These are phyloP conservation scores for Crocallis elinguaria DNA, from an alignment of 2,888 invertebrate genomes.

Conservation along the genomic window DNA sequence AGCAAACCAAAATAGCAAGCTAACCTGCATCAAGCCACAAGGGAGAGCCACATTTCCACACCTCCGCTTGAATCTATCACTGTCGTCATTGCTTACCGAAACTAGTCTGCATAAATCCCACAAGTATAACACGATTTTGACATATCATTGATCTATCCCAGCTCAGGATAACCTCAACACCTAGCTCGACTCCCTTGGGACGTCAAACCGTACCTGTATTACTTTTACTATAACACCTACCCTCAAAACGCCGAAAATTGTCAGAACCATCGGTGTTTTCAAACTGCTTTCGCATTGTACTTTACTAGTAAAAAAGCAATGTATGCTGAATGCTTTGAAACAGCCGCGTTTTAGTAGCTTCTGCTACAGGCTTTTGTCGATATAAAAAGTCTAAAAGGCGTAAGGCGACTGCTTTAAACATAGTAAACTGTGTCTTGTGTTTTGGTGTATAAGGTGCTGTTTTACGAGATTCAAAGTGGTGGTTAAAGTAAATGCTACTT, in stretches of 20 bases:
- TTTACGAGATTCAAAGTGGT: slow-evolving; percentile 1
- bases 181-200: slow-evolving; percentile 63
- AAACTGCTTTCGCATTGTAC: rapidly evolving
- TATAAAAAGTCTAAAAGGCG: slow-evolving; percentile 26
- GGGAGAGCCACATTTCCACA: slow-evolving; percentile 48
- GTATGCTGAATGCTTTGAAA: slow-evolving; percentile 28
- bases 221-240: slow-evolving; percentile 38
- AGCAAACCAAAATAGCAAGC: slow-evolving; percentile 24
- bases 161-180: slow-evolving; percentile 73
- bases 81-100: slow-evolving; percentile 68
- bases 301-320: slow-evolving; percentile 30
- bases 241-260: background rate
- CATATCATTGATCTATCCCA: slow-evolving; percentile 80
- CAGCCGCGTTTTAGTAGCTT: slow-evolving; percentile 29
- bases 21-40: slow-evolving; percentile 42
- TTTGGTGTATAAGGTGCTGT: background rate
- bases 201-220: slow-evolving; percentile 57
- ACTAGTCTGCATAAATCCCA: slow-evolving; percentile 72
- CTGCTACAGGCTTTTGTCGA: slow-evolving; percentile 37
- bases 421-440: background rate
- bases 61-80: slow-evolving; percentile 71
- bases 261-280: slow-evolving; percentile 34
- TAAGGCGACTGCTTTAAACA: slow-evolving; percentile 27
- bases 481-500: slow-evolving; percentile 14
- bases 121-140: slow-evolving; percentile 80